Evolutionary conservation across 2,888 invertebrate genomes (phyloP).

Genomic region (Phasia obesa): DNA sequence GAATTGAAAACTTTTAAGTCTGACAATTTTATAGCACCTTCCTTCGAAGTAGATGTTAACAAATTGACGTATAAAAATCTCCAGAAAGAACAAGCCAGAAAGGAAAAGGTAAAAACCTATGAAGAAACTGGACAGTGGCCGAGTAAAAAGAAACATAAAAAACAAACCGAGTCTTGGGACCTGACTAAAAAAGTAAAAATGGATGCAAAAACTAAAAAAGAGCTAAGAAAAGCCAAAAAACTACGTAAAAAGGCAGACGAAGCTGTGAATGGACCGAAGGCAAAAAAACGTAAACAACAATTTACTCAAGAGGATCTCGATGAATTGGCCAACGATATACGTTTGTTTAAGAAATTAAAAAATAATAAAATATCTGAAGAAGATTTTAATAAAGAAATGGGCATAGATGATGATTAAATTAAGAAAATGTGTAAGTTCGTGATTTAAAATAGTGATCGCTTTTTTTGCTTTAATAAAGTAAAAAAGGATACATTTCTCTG

Average conservation of each 20-base stretch:
- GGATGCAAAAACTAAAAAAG: slow-evolving; percentile 84
- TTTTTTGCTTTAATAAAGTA: neutral
- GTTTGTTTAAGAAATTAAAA: slow-evolving; percentile 92
- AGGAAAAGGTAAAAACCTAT: slow-evolving; percentile 88
- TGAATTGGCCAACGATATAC: slow-evolving; percentile 90
- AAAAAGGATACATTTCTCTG: too few species aligned
- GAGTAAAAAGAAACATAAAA: slow-evolving; percentile 84
- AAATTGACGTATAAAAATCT: slow-evolving; percentile 90
- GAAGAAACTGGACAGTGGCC: slow-evolving; percentile 91
- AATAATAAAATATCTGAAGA: slow-evolving; percentile 89
- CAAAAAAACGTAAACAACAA: slow-evolving; percentile 83
- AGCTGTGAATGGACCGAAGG: slow-evolving; percentile 77
- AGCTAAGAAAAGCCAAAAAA: slow-evolving; percentile 82
- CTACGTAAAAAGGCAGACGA: slow-evolving; percentile 80
- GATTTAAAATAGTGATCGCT: neutral
- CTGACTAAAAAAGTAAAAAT: slow-evolving; percentile 86
- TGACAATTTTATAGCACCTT: slow-evolving; percentile 81
- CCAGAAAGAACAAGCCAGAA: slow-evolving; percentile 88
- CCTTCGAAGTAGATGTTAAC: slow-evolving; percentile 87
- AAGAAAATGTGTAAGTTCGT: neutral
- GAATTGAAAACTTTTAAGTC: slow-evolving; percentile 90
- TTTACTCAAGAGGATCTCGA: slow-evolving; percentile 89
- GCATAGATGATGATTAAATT: slow-evolving; percentile 77
- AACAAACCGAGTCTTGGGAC: slow-evolving; percentile 88
- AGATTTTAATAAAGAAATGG: slow-evolving; percentile 87